Base-by-base conservation (phyloP, 2,113 vertebrate species). In the Rhegmatorhina hoffmannsi region DNA sequence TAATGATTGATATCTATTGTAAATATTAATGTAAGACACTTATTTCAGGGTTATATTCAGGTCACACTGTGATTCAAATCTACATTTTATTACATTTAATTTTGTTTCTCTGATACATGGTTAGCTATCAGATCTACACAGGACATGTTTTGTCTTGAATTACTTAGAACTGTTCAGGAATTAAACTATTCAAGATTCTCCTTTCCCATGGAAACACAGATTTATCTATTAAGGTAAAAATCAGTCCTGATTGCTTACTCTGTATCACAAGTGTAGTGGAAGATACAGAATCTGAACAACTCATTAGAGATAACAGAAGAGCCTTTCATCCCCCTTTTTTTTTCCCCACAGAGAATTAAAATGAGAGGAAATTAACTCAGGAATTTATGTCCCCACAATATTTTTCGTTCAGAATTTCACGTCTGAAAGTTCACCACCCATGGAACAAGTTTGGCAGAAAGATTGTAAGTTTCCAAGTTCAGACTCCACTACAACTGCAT, bases 21-120 rank as follows among this genome's bases (percentile, higher is more conserved):
- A 95, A 95, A 95, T 91, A 94, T 85, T 94, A 92, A 91, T 78
- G 69, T 86, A 78, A 76, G 67, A 23, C 70, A 79, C 13, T 74
- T 86, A 78, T 58, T 91, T 83, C 44, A 76, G 63, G 75, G 80
- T 94, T 87, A 79, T 13, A 20, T 82, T 85, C 78, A 77, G 87
- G 84, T 20, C 82, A 95, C 85, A 92, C 67, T 76, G 40, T 62
- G 63, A 94, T 85, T 92, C 75, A 85, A 83, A 83, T 84, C 81
- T 62, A 76, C 28, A 52, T 24, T 68, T 73, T 72, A 91, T 73
- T 87, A 74, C 9, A 59, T 84, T 77, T 94, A 90, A 78, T 62
- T 94, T 38, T 6, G 1, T 86, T 93, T 77, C 59, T 58, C 73
- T 59, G 60, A 74, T 81, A 80, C 40, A 74, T 1, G 1, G 18